These are phyloP conservation scores for Solea solea DNA, from an alignment of 2,113 vertebrate genomes.

Conservation along the genomic window DNA sequence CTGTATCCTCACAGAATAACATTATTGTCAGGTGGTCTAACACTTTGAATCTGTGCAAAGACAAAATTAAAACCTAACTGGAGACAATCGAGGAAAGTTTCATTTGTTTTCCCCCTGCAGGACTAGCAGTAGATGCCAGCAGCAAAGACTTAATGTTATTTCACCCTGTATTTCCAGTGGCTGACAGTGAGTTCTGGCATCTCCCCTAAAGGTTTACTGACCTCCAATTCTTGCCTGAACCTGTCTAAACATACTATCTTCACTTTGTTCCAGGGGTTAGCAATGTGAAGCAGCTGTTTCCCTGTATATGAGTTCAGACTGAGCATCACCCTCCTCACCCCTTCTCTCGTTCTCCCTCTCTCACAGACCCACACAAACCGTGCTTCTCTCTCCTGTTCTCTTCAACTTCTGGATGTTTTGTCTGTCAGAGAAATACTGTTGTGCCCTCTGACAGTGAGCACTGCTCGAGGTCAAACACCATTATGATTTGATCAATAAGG, in stretches of 20 bases:
- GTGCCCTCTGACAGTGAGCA: slow-evolving; percentile 28
- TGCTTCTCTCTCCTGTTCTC: too few species aligned
- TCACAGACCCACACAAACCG: neutral
- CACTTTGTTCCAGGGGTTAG: slow-evolving; percentile 80
- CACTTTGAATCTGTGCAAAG: slow-evolving; percentile 25
- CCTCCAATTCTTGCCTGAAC: slow-evolving; percentile 78
- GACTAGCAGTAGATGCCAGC: slow-evolving; percentile 38
- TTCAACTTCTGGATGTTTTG: slow-evolving; percentile 21
- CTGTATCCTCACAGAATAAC: slow-evolving; percentile 63
- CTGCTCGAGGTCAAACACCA: slow-evolving; percentile 44
- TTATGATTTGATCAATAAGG: slow-evolving; percentile 20
- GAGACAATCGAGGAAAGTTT: slow-evolving; percentile 21
- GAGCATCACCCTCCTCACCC: slow-evolving; percentile 40
- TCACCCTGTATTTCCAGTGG: slow-evolving; percentile 53
- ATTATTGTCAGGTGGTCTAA: slow-evolving; percentile 60
- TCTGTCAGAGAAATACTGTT: slow-evolving; percentile 23
- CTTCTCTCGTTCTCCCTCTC: slow-evolving; percentile 8
- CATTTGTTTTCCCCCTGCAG: slow-evolving; percentile 32
- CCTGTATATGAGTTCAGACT: slow-evolving; percentile 65
- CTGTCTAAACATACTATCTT: slow-evolving; percentile 79
- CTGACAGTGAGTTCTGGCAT: slow-evolving; percentile 64
- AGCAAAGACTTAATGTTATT: slow-evolving; percentile 53
- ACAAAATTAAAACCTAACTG: slow-evolving; percentile 19
- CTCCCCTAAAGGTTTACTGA: slow-evolving; percentile 71
- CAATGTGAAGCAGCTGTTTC: slow-evolving; percentile 81